These are phyloP conservation scores for Ormyrus rosae DNA, from an alignment of 2,888 invertebrate genomes.

Conservation along the genomic window DNA sequence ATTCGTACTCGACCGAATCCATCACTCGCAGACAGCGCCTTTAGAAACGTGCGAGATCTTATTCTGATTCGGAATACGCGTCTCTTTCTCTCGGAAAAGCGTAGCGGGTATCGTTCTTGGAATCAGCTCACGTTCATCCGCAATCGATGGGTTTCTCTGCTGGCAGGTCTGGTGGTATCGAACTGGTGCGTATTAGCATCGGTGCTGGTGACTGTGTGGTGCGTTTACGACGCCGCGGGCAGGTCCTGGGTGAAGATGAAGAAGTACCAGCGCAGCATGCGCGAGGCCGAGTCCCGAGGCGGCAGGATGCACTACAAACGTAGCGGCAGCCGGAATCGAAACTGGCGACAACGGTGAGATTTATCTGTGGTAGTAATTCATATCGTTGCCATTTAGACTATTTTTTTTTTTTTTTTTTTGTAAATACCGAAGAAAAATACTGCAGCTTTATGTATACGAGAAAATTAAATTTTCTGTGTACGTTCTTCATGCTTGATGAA, in stretches of 20 bases:
- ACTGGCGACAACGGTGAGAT: conserved; percentile 88
- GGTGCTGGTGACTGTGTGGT: conserved; percentile 88
- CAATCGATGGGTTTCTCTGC: neutral
- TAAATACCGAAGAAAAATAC: neutral
- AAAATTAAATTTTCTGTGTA: neutral
- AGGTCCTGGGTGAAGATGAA: conserved; percentile 94
- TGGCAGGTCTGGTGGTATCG: conserved; percentile 84
- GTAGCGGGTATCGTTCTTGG: too few relatives aligned
- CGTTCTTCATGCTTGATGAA: too few relatives aligned
- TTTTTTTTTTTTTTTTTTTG: neutral
- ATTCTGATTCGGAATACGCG: too few relatives aligned
- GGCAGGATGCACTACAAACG: conserved; percentile 84
- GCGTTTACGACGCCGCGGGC: conserved; percentile 91
- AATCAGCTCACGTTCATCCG: neutral
- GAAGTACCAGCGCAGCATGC: conserved; percentile 88
- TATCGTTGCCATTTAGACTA: neutral
- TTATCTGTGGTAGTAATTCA: too few relatives aligned
- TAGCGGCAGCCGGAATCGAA: conserved; percentile 86
- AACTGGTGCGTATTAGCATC: conserved; percentile 86
- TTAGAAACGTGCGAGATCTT: too few relatives aligned
- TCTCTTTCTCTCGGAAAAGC: too few relatives aligned
- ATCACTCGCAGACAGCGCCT: too few relatives aligned
- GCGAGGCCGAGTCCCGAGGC: conserved; percentile 82
- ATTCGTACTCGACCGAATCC: too few relatives aligned
- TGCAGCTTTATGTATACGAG: neutral